Evolutionary conservation across 2,888 invertebrate genomes (phyloP), one percentile per base, ranked within the genome.

Genomic region (Zeuzera pyrina): DNA sequence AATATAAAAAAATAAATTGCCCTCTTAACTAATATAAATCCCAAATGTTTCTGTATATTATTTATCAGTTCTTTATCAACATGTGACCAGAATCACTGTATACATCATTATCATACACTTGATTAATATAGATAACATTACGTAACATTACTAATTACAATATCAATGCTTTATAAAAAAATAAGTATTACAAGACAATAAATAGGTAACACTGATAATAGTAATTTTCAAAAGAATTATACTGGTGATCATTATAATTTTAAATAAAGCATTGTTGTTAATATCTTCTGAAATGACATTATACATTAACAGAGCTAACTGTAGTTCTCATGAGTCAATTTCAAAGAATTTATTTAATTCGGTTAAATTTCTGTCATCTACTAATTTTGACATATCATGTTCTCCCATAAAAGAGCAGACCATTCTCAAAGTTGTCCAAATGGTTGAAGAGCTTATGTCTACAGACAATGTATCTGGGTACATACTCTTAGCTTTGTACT

Each of bases 371-470:
- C 85, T 85, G 13, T 85, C 84, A 60, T 88, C 88, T 4, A 90
- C 85, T 34, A 86, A 65, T 29, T 84, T 83, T 35, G 88, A 88
- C 29, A 89, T 66, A 54, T 90, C 88, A 52, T 85, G 84, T 50
- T 88, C 85, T 31, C 89, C 90, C 88, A 96, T 89, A 41, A 96
- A 79, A 3, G 94, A 92, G 31, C 92, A 86, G 22, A 95, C 92
- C 89, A 97, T 92, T 57, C 94, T 87, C 33, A 98, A 79, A 1
- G 96, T 97, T 30, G 92, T 91, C 98, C 98, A 98, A 64, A 98
- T 96, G 23, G 93, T 93, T 47, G 95, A 92, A 0, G 97, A 97
- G 60, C 86, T 89, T 31, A 88, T 93, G 42, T 88, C 85, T 34
- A 46, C 52, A 10, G 47, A 43, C 23, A 57, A 51, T 34, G 70